These are phyloP conservation scores for Noctua pronuba DNA, from an alignment of 2,888 invertebrate species.

Conservation along the genomic window DNA sequence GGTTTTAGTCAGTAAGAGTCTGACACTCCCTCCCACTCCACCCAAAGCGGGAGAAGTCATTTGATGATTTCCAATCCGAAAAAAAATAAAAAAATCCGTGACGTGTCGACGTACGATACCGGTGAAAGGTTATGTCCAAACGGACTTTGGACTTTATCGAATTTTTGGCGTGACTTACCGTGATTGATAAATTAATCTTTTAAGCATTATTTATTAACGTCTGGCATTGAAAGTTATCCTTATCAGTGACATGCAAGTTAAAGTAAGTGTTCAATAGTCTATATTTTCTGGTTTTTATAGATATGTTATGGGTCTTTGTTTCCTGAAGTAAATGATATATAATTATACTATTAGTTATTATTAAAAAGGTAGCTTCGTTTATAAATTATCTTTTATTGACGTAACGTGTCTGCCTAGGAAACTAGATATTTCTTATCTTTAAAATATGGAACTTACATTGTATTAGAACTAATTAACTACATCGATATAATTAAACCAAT, in stretches of 20 bases:
- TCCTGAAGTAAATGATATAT: too few relatives aligned
- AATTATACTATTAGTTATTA: too few relatives aligned
- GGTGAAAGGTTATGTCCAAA: not conserved
- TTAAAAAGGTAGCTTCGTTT: not conserved
- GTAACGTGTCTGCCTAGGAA: slow-evolving; percentile 4
- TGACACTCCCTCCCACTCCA: too few relatives aligned
- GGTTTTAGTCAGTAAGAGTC: too few relatives aligned
- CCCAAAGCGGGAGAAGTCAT: too few relatives aligned
- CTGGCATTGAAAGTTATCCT: slow-evolving; percentile 17
- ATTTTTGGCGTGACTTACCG: not conserved
- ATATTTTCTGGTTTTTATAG: too few relatives aligned
- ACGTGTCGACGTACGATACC: not conserved
- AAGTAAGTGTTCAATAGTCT: too few relatives aligned
- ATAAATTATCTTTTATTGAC: slow-evolving; percentile 1
- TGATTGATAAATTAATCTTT: slow-evolving; percentile 6
- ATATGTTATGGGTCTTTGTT: too few relatives aligned
- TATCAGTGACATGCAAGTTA: slow-evolving; percentile 2
- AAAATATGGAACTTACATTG: slow-evolving; percentile 23
- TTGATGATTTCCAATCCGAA: too few relatives aligned
- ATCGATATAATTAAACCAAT: not conserved
- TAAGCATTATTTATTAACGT: slow-evolving; percentile 4
- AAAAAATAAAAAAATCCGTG: too few relatives aligned
- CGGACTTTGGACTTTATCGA: slow-evolving; percentile 16
- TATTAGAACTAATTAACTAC: slow-evolving; percentile 4
- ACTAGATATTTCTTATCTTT: slow-evolving; percentile 24